These are phyloP conservation scores for Liopterus haemorrhoidalis DNA, from an alignment of 2,888 invertebrate species.

Conservation along the genomic window DNA sequence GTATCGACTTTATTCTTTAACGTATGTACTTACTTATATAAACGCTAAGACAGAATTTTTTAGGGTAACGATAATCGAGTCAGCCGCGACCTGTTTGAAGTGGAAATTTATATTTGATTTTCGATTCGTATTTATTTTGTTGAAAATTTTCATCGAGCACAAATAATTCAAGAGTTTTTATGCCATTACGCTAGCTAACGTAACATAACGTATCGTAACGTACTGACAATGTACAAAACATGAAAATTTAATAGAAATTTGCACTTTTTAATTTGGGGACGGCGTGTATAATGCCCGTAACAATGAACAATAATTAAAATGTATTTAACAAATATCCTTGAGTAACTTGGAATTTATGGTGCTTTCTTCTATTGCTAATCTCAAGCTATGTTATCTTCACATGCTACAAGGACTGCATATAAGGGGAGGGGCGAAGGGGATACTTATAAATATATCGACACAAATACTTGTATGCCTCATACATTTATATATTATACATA, in stretches of 20 bases:
- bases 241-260: conserved; percentile 28
- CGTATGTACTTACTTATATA: too few relatives aligned
- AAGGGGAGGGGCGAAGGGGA: conserved; percentile 46
- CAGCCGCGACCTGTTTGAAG: conserved; percentile 14
- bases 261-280: conserved; percentile 36
- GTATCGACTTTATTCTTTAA: too few relatives aligned
- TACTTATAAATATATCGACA: conserved; percentile 40
- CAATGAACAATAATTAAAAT: conserved; percentile 38
- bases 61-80: too few relatives aligned
- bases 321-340: conserved; percentile 30
- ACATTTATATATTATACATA: conserved; percentile 35
- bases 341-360: conserved; percentile 42
- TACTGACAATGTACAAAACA: conserved; percentile 31
- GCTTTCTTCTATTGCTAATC: conserved; percentile 48
- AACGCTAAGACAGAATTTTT: too few relatives aligned
- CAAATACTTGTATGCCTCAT: conserved; percentile 46
- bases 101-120: conserved; percentile 17
- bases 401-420: conserved; percentile 46
- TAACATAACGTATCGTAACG: too few relatives aligned
- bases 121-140: conserved; percentile 1
- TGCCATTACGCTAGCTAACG: too few relatives aligned
- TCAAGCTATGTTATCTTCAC: conserved; percentile 46
- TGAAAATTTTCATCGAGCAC: too few relatives aligned
- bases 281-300: conserved; percentile 34
- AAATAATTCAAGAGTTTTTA: too few relatives aligned